Evolutionary conservation across 2,797 vertebrate genomes (phyloP), one percentile per base, ranked within the genome.

Genomic region (Eleutherodactylus coqui): DNA sequence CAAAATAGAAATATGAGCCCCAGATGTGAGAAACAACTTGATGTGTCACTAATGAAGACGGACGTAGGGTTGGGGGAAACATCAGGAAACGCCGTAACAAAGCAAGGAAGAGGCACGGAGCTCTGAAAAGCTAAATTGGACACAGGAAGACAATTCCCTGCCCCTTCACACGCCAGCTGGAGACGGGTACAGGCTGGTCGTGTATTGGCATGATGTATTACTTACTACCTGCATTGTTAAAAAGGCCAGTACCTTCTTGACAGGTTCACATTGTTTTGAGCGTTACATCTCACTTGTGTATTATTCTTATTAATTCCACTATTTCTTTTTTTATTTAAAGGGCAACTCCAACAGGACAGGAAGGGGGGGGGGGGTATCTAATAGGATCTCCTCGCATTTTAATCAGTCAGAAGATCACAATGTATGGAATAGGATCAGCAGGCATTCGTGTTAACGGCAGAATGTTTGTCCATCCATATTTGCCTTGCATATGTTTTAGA

Each of bases 51-150:
- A 45, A 3, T 55, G 14, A 76, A 75, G 76, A 62, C 51, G 67
- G 82, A 70, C 45, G 78, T 36, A 13, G 60, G 5, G 77, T 62
- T 73, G 60, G 58, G 67, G 62, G 62, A 14, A 49, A 34, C 10
- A 34, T 43, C 82, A 87, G 82, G 86, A 87, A 84, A 62, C 62
- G 53, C 17, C 43, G 11, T 36, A 78, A 87, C 86, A 87, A 87
- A 87, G 86, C 41, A 69, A 87, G 86, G 86, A 87, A 87, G 70
- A 58, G 82, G 47, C 67, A 53, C 32, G 19, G 47, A 24, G 53
- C 2, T 27, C 2, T 27, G 51, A 27, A 29, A 75, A 67, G 67
- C 69, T 67, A 85, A 75, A 85, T 70, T 60, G 81, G 86, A 76
- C 77, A 76, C 69, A 84, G 82, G 82, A 87, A 80, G 34, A 62